Conservation (phyloP, 1,140 invertebrate species). For the Parasteatoda tepidariorum region DNA sequence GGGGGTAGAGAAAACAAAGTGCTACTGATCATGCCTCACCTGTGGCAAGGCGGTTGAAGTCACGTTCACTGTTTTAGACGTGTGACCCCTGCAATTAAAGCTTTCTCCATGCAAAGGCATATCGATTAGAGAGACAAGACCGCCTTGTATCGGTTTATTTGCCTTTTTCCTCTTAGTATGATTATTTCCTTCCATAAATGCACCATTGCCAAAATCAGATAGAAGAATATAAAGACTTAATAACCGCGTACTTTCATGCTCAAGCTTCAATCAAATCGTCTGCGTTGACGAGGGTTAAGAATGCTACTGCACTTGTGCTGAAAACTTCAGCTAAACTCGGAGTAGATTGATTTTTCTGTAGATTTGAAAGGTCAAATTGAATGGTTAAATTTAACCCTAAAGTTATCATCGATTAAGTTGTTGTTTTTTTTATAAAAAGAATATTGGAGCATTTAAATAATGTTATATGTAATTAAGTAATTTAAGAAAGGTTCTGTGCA, state of each 20-base stretch:
- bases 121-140: conserved; percentile 21
- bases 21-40: conserved; percentile 35
- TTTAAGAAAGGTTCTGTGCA: too few species aligned
- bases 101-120: neutral
- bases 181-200: neutral
- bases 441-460: too few species aligned
- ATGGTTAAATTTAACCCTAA: too few species aligned
- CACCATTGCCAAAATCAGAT: neutral
- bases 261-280: neutral
- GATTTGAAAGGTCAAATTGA: too few species aligned
- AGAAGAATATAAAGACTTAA: neutral
- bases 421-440: too few species aligned
- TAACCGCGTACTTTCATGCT: neutral
- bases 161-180: neutral
- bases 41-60: conserved; percentile 32
- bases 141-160: conserved; percentile 6
- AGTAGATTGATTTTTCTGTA: too few species aligned
- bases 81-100: conserved; percentile 42
- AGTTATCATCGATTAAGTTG: too few species aligned
- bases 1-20: too few species aligned
- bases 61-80: neutral
- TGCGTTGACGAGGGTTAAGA: too few species aligned
- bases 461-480: too few species aligned
- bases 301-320: too few species aligned
- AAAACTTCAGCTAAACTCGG: too few species aligned